Percentiles rank a stretch among this genome's conserved stretches.
These are phyloP conservation scores for Podiceps cristatus DNA, from an alignment of 2,113 vertebrate genomes.

Conservation along the genomic window DNA sequence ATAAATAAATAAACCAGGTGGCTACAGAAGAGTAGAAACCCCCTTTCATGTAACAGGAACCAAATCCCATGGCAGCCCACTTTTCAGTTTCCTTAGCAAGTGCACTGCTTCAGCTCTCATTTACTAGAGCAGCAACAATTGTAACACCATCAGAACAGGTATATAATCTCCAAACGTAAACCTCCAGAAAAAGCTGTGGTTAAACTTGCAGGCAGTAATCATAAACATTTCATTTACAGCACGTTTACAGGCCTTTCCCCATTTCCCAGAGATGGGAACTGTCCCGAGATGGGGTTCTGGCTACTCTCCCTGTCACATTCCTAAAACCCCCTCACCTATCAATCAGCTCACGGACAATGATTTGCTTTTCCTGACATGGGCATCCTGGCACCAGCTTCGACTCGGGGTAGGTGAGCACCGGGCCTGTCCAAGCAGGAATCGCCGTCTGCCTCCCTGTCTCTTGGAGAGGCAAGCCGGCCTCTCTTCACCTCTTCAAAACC, in stretches of 20 bases:
- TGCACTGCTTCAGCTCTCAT: neutral
- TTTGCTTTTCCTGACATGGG: fast-evolving
- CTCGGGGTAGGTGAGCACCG: fast-evolving
- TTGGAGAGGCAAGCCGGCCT: neutral
- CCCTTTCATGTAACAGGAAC: neutral
- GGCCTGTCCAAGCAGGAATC: neutral
- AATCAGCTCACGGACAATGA: fast-evolving
- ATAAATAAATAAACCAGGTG: neutral
- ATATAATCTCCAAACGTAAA: neutral
- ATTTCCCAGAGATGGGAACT: neutral
- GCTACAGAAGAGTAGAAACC: neutral
- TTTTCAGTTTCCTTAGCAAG: neutral
- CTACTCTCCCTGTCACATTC: fast-evolving
- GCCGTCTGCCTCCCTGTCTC: fast-evolving
- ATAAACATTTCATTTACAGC: neutral
- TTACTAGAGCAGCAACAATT: neutral
- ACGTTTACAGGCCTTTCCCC: neutral
- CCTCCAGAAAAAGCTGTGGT: neutral
- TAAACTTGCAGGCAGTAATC: neutral
- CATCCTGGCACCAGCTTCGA: neutral
- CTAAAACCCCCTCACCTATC: neutral
- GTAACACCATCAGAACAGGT: neutral
- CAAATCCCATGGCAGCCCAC: fast-evolving
- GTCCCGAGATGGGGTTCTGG: fast-evolving
- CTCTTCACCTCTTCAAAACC: neutral